phyloP scores from a whole-genome alignment of 2,113 vertebrate species.

The Rutilus rutilus region DNA sequence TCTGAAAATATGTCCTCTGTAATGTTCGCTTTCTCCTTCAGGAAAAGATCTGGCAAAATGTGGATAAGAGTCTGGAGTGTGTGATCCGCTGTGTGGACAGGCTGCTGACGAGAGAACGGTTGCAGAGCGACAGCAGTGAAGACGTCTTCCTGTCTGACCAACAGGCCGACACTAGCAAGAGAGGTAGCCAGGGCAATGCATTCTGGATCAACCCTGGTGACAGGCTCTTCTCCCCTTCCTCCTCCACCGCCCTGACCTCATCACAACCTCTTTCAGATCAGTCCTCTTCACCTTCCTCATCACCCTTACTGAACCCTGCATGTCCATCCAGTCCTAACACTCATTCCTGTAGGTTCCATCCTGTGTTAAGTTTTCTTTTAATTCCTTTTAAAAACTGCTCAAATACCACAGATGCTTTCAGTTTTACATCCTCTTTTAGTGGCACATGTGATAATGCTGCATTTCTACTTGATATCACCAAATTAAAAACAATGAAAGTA shows the following conservation, averaged over 20 bases:
- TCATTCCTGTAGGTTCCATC: conserved; percentile 59
- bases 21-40: conserved; percentile 64
- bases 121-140: conserved; percentile 89
- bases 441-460: not conserved
- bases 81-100: conserved; percentile 93
- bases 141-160: conserved; percentile 86
- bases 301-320: conserved; percentile 65
- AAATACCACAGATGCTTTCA: conserved; percentile 26
- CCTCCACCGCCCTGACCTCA: conserved; percentile 51
- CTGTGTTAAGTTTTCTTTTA: not conserved
- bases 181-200: conserved; percentile 85
- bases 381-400: not conserved
- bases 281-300: conserved; percentile 43
- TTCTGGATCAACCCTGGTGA: conserved; percentile 86
- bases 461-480: not conserved
- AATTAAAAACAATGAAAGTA: not conserved
- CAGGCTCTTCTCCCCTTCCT: conserved; percentile 50
- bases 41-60: conserved; percentile 97
- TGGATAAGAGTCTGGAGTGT: conserved; percentile 97
- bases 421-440: conserved; percentile 40
- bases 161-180: conserved; percentile 80
- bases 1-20: not conserved
- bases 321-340: conserved; percentile 74
- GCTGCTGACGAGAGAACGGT: conserved; percentile 87
- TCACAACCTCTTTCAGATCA: conserved; percentile 52